A percentile compares a stretch with the other conserved stretches of the same genome.
phyloP scores from a whole-genome alignment of 2,113 vertebrate species.

The Pipa parva region DNA sequence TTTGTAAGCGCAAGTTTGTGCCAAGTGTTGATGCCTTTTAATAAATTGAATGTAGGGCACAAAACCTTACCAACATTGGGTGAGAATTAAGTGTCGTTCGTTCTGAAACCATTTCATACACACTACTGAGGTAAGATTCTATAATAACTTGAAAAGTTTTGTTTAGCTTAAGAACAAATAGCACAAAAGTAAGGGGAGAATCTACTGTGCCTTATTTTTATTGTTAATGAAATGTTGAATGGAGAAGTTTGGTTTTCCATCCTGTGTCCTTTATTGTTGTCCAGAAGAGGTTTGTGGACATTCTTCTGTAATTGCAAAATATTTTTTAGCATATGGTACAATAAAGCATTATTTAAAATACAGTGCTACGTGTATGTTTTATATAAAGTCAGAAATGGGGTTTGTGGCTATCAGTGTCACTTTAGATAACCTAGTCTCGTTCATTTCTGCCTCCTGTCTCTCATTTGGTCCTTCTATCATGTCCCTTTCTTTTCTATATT shows the following conservation, averaged over 20 bases:
- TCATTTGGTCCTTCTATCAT: background rate
- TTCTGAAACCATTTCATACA: constrained; percentile 67
- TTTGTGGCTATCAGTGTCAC: too few relatives aligned
- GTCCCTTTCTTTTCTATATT: too few relatives aligned
- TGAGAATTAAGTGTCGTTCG: constrained; percentile 6
- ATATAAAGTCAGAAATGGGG: too few relatives aligned
- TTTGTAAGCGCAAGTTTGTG: too few relatives aligned
- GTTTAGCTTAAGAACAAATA: constrained; percentile 75
- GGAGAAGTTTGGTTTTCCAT: constrained; percentile 8
- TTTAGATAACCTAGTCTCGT: background rate
- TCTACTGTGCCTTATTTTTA: constrained; percentile 62
- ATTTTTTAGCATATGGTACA: constrained; percentile 35
- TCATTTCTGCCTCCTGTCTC: background rate
- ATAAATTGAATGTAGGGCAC: too few relatives aligned
- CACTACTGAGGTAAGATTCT: constrained; percentile 68
- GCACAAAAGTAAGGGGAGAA: constrained; percentile 47
- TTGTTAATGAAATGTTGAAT: constrained; percentile 23
- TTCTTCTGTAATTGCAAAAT: constrained; percentile 30
- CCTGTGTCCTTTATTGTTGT: background rate
- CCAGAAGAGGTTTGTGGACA: constrained; percentile 1
- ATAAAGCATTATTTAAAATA: constrained; percentile 32
- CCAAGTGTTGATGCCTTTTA: too few relatives aligned
- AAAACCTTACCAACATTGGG: background rate
- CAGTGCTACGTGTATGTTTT: background rate
- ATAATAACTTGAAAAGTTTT: constrained; percentile 71